Conservation (phyloP, 2,113 vertebrate species). For the Macrotus californicus region DNA sequence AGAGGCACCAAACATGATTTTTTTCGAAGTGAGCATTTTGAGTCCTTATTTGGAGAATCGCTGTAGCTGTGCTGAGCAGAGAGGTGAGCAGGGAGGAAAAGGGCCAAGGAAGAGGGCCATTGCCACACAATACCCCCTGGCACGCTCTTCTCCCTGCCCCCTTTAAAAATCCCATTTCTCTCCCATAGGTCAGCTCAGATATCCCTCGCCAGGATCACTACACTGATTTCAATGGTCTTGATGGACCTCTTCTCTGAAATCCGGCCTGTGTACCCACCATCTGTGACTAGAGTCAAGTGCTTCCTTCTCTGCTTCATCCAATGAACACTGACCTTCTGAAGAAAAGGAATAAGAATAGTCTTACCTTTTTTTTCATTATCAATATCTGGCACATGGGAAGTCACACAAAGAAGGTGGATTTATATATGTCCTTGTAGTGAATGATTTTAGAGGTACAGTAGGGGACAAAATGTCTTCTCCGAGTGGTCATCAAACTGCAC, state of each 20-base stretch:
- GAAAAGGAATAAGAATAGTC: background rate
- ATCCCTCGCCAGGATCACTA: background rate
- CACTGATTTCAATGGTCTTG: background rate
- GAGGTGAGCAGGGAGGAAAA: background rate
- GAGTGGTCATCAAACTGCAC: background rate
- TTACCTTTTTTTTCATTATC: background rate
- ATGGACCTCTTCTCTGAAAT: background rate
- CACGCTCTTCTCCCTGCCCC: rapidly evolving
- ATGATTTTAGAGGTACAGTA: background rate
- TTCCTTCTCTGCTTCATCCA: background rate
- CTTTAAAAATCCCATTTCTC: background rate
- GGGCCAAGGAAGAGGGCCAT: too few relatives aligned
- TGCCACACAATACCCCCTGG: background rate
- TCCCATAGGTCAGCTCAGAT: background rate
- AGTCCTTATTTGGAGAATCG: background rate
- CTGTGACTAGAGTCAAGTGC: background rate
- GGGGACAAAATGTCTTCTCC: background rate
- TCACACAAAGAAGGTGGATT: background rate
- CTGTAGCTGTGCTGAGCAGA: background rate
- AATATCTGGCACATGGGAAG: background rate
- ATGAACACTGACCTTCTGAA: background rate
- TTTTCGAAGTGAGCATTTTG: background rate
- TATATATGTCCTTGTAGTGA: background rate
- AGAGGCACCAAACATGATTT: background rate
- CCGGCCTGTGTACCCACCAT: background rate